Evolutionary conservation across 2,888 invertebrate species (phyloP), one percentile per base, ranked within the genome.

Genomic region (Aphodius sticticus): DNA sequence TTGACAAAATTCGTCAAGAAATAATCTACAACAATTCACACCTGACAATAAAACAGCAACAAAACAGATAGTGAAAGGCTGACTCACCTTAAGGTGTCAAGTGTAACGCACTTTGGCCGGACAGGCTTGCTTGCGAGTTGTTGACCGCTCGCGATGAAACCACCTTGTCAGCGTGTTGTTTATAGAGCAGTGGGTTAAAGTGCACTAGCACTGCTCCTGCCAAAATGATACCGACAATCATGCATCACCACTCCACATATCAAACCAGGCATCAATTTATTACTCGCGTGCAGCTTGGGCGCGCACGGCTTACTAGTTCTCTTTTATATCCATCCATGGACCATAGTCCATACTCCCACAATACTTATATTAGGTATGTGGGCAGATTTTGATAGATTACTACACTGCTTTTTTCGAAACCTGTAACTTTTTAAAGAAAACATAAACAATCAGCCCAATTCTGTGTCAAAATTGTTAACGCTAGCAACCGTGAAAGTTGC

Each of bases 301-400:
- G 77, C 77, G 77, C 77, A 77, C 77, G 77, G 70, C 79, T 35
- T 69, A 77, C 75, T 76, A 79, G 77, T 79, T 79, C 77, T 79
- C 79, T 75, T 77, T 76, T 79, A 79, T 79, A 26, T 26, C 3
- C 26, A 26, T 26, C 26, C 26, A 26, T 26, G 3, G 26, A 26
- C 26, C 26, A 26, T 26, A 26, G 26, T 26, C 26, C 26, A 26
- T 26, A 26, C 26, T 26, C 26, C 26, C 26, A 26, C 26, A 26
- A 26, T 26, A 26, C 26, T 3, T 26, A 26, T 3, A 26, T 26
- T 26, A 26, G 26, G 26, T 26, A 26, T 26, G 26, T 26, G 26
- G 26, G 26, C 26, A 26, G 26, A 26, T 1, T 26, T 26, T 26
- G 26, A 26, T 26, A 26, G 26, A 26, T 26, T 26, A 26, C 26